A percentile compares a stretch with the other conserved stretches of the same genome.
These are phyloP conservation scores for Hipposideros armiger DNA, from an alignment of 2,113 vertebrate species.

Conservation along the genomic window DNA sequence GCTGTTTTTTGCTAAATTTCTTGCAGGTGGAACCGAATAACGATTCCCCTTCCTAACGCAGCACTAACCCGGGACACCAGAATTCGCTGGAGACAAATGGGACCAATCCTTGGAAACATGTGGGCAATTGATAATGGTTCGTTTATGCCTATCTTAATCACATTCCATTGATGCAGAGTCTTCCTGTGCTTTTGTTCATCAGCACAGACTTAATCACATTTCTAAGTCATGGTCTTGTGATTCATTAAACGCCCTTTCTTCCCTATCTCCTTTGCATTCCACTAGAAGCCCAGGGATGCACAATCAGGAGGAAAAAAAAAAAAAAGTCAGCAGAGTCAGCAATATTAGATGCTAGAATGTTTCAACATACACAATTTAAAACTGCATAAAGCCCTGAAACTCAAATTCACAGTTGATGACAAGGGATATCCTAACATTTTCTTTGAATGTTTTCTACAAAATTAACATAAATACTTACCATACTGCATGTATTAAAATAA, in stretches of 20 bases:
- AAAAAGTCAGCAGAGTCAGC: constrained; percentile 72
- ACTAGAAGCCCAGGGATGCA: constrained; percentile 65
- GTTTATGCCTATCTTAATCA: constrained; percentile 77
- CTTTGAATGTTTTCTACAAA: constrained; percentile 69
- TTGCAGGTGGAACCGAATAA: constrained; percentile 97
- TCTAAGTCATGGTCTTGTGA: constrained; percentile 66
- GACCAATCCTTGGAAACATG: constrained; percentile 94
- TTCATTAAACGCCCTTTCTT: constrained; percentile 77
- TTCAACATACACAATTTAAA: constrained; percentile 69
- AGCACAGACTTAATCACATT: constrained; percentile 72
- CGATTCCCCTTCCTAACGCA: constrained; percentile 95
- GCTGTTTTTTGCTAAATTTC: constrained; percentile 75
- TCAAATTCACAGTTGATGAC: constrained; percentile 68
- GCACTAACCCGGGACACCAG: constrained; percentile 94
- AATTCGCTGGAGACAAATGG: constrained; percentile 97
- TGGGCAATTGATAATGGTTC: constrained; percentile 98
- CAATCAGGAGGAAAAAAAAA: constrained; percentile 73
- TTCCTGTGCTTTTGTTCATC: constrained; percentile 70
- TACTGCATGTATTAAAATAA: constrained; percentile 67
- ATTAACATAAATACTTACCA: constrained; percentile 75
- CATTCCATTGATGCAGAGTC: constrained; percentile 63
- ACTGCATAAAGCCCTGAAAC: constrained; percentile 70
- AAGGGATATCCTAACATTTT: constrained; percentile 75
- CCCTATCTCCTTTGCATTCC: constrained; percentile 67
- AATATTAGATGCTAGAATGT: constrained; percentile 77